Conservation (phyloP, 2,113 vertebrate genomes). For the Lichenostomus cassidix region DNA sequence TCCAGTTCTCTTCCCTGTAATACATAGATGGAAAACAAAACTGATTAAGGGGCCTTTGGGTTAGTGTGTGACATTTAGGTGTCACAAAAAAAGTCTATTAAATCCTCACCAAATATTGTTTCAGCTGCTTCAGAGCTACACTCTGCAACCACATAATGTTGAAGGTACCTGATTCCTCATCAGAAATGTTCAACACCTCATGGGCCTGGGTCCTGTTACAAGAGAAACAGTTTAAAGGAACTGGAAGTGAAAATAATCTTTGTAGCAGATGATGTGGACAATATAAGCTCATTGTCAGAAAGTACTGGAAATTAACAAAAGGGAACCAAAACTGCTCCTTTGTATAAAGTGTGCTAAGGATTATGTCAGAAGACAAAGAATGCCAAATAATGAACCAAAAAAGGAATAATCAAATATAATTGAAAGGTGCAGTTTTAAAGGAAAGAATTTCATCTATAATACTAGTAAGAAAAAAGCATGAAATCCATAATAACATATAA, state of each 20-base stretch:
- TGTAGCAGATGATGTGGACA: slow-evolving; percentile 26
- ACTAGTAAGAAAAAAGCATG: background rate
- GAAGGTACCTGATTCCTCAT: slow-evolving; percentile 11
- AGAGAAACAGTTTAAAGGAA: slow-evolving; percentile 57
- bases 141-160: background rate
- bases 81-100: background rate
- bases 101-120: slow-evolving; percentile 37
- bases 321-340: background rate
- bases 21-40: background rate
- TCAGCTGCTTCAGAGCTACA: background rate
- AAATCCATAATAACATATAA: background rate
- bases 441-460: background rate
- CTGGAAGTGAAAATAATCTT: slow-evolving; percentile 52
- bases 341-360: background rate
- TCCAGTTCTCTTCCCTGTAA: background rate
- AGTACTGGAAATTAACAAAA: background rate
- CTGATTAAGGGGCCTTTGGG: background rate
- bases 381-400: background rate
- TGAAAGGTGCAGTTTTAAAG: background rate
- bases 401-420: background rate
- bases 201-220: slow-evolving; percentile 33
- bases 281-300: slow-evolving; percentile 44
- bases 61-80: background rate
- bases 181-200: slow-evolving; percentile 30
- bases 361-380: background rate